Base-by-base conservation (phyloP, 2,888 invertebrate genomes). In the Polia nebulosa region DNA sequence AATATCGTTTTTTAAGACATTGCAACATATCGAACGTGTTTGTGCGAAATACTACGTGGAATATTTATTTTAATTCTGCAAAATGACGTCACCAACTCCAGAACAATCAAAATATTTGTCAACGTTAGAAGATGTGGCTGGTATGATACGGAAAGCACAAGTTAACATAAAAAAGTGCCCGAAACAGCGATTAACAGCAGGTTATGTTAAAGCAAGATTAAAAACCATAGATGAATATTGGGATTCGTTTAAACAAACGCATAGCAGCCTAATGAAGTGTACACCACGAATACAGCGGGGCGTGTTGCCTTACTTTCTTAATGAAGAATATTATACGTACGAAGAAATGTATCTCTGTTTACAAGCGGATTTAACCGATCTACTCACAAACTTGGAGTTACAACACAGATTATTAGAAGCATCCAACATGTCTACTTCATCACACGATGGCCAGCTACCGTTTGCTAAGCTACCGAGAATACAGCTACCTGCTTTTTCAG, bases 181-280 rank as follows among this genome's bases (percentile, higher is more conserved):
- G 5, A 81, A 78, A 60, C 27, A 52, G 29, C 53, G 80, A 34
- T 39, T 81, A 22, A 83, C 82, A 25, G 70, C 52, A 20, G 78
- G 81, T 39, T 84, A 83, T 49, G 49, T 82, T 11, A 57, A 52
- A n/a, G n/a, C n/a, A n/a, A n/a, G 75, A 66, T n/a, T 77, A 55
- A 66, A 80, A 62, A 51, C 29, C 7, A 70, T 80, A 17, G 71
- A 84, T 11, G 75, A 77, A 11, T 78, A 82, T 57, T 84, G 84
- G 77, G 36, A 65, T 13, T 45, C 61, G 2, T 83, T 75, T 27
- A 78, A 70, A 64, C 11, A 45, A 22, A 15, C 76, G 2, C 73
- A 80, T 74, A 71, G 47, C 44, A 72, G n/a, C n/a, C n/a, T n/a
- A n/a, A n/a, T n/a, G n/a, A n/a, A n/a, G n/a, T n/a, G n/a, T n/a